These are phyloP conservation scores for Acronicta leporina DNA, from an alignment of 2,888 invertebrate species.

Conservation along the genomic window DNA sequence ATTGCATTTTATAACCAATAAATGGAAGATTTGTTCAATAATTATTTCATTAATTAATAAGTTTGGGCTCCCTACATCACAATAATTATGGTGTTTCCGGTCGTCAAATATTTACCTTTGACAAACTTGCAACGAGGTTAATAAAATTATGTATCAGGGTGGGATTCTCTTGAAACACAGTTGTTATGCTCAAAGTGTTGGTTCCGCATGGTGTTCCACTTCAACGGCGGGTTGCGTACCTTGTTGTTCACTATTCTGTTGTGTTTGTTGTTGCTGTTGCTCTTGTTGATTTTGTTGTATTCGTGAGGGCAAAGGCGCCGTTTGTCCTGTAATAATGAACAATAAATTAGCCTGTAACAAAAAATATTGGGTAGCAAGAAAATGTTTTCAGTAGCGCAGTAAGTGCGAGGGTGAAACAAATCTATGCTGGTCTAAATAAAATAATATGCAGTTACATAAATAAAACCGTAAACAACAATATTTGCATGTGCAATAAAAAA, in stretches of 20 bases:
- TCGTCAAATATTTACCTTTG: constrained; percentile 25
- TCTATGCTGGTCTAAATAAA: too few species aligned
- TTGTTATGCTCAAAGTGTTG: constrained; percentile 73
- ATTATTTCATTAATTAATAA: constrained; percentile 7
- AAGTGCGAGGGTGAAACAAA: too few species aligned
- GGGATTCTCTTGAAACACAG: constrained; percentile 51
- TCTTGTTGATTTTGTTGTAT: constrained; percentile 74
- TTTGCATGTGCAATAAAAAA: too few species aligned
- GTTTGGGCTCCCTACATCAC: constrained; percentile 41
- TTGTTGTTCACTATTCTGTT: constrained; percentile 70
- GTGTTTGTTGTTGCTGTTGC: constrained; percentile 71
- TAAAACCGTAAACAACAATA: too few species aligned
- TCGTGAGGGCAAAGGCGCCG: constrained; percentile 83
- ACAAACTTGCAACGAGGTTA: constrained; percentile 28
- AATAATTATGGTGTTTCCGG: constrained; percentile 31
- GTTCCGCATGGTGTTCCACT: constrained; percentile 76
- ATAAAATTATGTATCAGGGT: constrained; percentile 44
- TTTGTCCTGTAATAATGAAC: constrained; percentile 78
- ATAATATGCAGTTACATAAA: too few species aligned
- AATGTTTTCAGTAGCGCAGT: too few species aligned
- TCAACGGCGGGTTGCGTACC: constrained; percentile 72
- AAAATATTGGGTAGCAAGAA: too few species aligned
- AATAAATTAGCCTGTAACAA: too few species aligned
- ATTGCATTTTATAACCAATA: constrained; percentile 11
- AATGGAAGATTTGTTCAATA: constrained; percentile 20